Conservation (phyloP, 2,888 invertebrate species). For the Diarsia mendica region DNA sequence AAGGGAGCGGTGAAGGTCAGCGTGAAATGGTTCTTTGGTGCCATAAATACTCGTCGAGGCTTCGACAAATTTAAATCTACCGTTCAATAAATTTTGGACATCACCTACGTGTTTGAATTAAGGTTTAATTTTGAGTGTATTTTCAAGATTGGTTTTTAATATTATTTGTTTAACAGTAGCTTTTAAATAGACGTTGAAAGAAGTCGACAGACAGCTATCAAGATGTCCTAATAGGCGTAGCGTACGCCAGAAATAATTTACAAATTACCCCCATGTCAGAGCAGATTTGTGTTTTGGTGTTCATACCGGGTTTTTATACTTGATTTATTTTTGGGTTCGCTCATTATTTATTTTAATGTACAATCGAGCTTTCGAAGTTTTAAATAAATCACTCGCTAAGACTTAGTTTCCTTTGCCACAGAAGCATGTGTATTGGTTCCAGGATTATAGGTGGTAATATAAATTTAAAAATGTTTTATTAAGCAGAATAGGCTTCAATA, state of each 20-base stretch:
- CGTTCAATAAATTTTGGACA: constrained; percentile 35
- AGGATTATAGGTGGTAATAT: background rate
- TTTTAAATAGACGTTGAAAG: constrained; percentile 90
- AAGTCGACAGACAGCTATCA: constrained; percentile 89
- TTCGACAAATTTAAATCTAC: constrained; percentile 71
- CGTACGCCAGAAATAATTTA: constrained; percentile 88
- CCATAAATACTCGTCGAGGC: constrained; percentile 83
- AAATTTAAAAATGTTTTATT: background rate
- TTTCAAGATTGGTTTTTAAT: background rate
- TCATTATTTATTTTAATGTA: constrained; percentile 65
- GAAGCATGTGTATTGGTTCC: background rate
- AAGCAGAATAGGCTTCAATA: background rate
- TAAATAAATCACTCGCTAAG: constrained; percentile 50
- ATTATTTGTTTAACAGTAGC: constrained; percentile 73
- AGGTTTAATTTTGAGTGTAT: constrained; percentile 67
- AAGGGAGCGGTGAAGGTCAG: constrained; percentile 69
- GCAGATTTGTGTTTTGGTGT: constrained; percentile 60
- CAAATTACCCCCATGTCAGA: constrained; percentile 82
- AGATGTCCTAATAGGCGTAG: constrained; percentile 89
- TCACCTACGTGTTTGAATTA: constrained; percentile 63
- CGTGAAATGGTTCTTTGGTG: constrained; percentile 71
- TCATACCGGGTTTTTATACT: constrained; percentile 47
- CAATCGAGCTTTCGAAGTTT: constrained; percentile 41
- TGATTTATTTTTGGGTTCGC: constrained; percentile 61
- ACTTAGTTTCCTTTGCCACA: constrained; percentile 28